Evolutionary conservation across 1,140 invertebrate species (phyloP).

Genomic region (Aphelenchoides fujianensis): DNA sequence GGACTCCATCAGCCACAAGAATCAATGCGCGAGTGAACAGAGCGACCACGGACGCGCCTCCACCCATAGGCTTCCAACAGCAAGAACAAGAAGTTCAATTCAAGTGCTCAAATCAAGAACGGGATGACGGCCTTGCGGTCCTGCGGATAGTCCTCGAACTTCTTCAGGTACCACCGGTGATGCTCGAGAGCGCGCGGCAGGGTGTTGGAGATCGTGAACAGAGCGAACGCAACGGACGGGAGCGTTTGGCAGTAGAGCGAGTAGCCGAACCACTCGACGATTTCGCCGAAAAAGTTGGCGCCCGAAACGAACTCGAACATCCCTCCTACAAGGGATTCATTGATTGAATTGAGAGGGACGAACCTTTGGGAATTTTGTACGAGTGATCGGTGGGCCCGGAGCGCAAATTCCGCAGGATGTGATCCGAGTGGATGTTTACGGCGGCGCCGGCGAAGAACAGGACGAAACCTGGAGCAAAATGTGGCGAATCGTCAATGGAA

Average conservation of each 20-base stretch:
- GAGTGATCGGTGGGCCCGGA: conserved; percentile 63
- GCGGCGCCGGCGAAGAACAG: conserved; percentile 66
- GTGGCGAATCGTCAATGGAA: too few species aligned
- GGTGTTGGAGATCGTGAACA: conserved; percentile 67
- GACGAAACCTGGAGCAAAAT: conserved; percentile 58
- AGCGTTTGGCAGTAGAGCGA: conserved; percentile 65
- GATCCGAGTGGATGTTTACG: conserved; percentile 67
- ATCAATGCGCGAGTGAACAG: too few species aligned
- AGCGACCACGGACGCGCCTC: too few species aligned
- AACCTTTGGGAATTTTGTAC: conserved; percentile 67
- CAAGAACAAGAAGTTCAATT: too few species aligned
- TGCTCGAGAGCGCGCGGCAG: conserved; percentile 66
- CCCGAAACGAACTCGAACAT: conserved; percentile 68
- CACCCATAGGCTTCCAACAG: too few species aligned
- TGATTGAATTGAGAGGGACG: not conserved
- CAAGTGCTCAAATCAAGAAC: conserved; percentile 58
- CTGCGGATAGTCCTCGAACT: conserved; percentile 64
- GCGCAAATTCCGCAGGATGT: conserved; percentile 64
- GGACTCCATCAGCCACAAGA: too few species aligned
- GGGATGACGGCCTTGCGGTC: conserved; percentile 66
- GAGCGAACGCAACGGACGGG: conserved; percentile 65
- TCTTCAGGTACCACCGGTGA: conserved; percentile 65
- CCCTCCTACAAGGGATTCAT: conserved; percentile 62
- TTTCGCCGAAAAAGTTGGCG: conserved; percentile 70
- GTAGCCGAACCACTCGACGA: conserved; percentile 69